phyloP scores from a whole-genome alignment of 1,140 invertebrate genomes.

The Drosophila erecta region DNA sequence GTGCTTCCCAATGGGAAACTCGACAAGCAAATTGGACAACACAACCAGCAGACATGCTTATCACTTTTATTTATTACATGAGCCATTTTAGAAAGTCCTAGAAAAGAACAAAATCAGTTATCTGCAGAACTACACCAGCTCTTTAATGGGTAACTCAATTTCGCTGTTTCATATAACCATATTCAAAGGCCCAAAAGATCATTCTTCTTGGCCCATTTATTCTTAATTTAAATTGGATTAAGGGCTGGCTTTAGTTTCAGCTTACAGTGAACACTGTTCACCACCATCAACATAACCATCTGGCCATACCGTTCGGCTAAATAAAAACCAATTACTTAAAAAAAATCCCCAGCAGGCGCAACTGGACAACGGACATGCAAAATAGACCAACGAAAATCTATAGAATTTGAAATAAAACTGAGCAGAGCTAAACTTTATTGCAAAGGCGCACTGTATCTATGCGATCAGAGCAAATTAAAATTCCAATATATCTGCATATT shows the following conservation, averaged over 20 bases:
- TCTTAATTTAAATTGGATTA: slow-evolving; percentile 7
- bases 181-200: background rate
- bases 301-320: slow-evolving; percentile 55
- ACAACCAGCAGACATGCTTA: background rate
- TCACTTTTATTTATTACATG: background rate
- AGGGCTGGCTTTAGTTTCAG: background rate
- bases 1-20: background rate
- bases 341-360: slow-evolving; percentile 46
- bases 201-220: background rate
- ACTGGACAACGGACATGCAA: slow-evolving; percentile 32
- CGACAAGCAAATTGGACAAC: slow-evolving; percentile 1
- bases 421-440: slow-evolving; percentile 12
- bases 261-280: background rate
- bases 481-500: slow-evolving; percentile 69
- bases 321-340: slow-evolving; percentile 74
- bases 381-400: slow-evolving; percentile 44
- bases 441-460: slow-evolving; percentile 15
- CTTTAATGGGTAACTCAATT: background rate
- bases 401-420: slow-evolving; percentile 66
- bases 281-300: slow-evolving; percentile 6
- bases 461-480: slow-evolving; percentile 69
- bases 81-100: background rate
- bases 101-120: background rate
- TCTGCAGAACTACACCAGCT: no score
- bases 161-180: no score